phyloP scores from a whole-genome alignment of 2,797 vertebrate species.

The Loriculus beryllinus region DNA sequence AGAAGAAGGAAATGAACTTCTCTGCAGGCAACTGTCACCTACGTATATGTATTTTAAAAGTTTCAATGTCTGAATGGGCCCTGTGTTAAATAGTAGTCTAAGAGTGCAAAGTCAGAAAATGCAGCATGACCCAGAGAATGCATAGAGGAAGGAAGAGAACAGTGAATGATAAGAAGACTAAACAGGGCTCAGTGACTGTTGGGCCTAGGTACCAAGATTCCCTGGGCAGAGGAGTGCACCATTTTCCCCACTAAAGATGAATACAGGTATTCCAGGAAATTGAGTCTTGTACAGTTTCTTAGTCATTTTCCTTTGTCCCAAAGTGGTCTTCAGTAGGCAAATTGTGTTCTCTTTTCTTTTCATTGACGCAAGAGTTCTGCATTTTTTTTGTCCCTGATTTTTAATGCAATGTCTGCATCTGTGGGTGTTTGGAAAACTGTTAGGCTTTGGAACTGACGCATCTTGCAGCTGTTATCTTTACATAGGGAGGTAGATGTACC shows the following conservation, averaged over 20 bases:
- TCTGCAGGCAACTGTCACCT: background rate
- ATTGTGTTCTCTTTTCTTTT: background rate
- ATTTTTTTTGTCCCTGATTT: background rate
- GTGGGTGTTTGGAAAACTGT: background rate
- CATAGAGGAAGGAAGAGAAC: background rate
- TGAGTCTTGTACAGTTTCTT: background rate
- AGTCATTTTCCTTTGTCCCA: background rate
- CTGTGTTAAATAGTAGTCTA: background rate
- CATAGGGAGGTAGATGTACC: background rate
- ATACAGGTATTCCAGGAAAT: background rate
- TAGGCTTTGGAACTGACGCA: background rate
- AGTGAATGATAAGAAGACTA: background rate
- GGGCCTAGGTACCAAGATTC: background rate
- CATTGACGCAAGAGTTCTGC: fast-evolving
- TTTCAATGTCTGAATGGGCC: background rate
- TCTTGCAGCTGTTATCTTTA: background rate
- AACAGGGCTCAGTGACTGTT: background rate
- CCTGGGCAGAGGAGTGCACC: background rate
- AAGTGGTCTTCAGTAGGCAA: background rate
- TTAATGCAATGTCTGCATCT: background rate
- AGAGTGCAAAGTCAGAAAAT: background rate
- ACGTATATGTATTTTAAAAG: background rate
- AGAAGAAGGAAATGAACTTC: background rate
- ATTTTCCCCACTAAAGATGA: background rate
- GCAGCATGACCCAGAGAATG: background rate